Conservation (phyloP, 1,140 invertebrate species). For the Eriocheir sinensis region DNA sequence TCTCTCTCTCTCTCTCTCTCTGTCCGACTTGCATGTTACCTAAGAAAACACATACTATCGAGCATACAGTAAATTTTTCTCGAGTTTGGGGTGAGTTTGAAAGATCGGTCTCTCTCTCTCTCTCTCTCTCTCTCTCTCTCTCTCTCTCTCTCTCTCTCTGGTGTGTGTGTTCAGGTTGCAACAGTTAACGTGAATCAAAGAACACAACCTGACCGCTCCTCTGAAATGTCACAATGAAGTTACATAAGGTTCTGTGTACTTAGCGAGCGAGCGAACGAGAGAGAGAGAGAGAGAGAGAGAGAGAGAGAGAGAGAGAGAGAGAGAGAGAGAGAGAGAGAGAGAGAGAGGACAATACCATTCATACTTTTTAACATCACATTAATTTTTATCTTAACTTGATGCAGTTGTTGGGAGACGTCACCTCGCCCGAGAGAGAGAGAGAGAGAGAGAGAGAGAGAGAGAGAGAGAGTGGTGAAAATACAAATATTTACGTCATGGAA, state of each 20-base stretch:
- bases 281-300: constrained; percentile 36
- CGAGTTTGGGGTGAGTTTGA: background rate
- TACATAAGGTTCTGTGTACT: background rate
- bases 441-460: background rate
- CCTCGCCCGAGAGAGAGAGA: background rate
- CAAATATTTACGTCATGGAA: background rate
- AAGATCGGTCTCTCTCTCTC: background rate
- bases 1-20: background rate
- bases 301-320: constrained; percentile 42
- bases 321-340: constrained; percentile 18
- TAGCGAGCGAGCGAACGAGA: background rate
- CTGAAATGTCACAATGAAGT: background rate
- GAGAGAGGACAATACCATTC: background rate
- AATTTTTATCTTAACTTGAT: background rate
- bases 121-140: constrained; percentile 18
- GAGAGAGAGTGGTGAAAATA: background rate
- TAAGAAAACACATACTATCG: background rate
- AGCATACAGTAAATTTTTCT: background rate
- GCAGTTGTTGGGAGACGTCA: background rate
- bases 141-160: constrained; percentile 34
- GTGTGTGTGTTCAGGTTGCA: no score
- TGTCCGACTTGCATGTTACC: background rate
- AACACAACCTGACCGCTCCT: background rate
- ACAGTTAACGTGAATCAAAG: background rate
- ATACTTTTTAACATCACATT: background rate